Evolutionary conservation across 2,888 invertebrate genomes (phyloP).

Genomic region (Conops quadrifasciatus): DNA sequence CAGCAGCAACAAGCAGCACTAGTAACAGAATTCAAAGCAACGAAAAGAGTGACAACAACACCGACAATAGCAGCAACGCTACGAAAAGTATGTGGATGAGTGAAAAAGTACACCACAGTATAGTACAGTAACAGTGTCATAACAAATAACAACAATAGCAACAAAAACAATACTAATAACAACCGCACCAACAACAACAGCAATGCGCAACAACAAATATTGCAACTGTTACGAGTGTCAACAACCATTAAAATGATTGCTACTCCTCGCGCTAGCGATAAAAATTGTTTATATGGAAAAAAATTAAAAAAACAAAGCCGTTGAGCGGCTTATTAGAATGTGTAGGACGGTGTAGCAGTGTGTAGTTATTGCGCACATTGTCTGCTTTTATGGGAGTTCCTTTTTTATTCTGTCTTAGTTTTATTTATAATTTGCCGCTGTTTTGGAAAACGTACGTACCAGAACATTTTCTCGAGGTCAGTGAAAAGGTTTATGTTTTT

Average conservation of each 20-base stretch:
- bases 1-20: no score
- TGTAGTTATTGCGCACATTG: neutral
- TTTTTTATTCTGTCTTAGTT: neutral
- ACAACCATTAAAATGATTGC: conserved; percentile 31
- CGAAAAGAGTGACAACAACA: neutral
- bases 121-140: no score
- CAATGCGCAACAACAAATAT: neutral
- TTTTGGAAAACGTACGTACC: no score
- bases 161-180: neutral
- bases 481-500: no score
- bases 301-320: neutral
- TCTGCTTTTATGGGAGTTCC: no score
- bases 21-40: no score
- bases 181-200: conserved; percentile 4
- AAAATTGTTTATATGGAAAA: neutral
- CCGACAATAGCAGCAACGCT: neutral
- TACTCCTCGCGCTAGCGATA: neutral
- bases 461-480: no score
- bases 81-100: neutral
- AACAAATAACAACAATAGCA: neutral
- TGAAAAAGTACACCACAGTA: no score
- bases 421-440: no score
- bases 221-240: conserved; percentile 11
- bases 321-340: no score
- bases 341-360: conserved; percentile 1